Evolutionary conservation across 2,113 vertebrate genomes (phyloP), one percentile per base, ranked within the genome.

Genomic region (Malurus cyaneus): DNA sequence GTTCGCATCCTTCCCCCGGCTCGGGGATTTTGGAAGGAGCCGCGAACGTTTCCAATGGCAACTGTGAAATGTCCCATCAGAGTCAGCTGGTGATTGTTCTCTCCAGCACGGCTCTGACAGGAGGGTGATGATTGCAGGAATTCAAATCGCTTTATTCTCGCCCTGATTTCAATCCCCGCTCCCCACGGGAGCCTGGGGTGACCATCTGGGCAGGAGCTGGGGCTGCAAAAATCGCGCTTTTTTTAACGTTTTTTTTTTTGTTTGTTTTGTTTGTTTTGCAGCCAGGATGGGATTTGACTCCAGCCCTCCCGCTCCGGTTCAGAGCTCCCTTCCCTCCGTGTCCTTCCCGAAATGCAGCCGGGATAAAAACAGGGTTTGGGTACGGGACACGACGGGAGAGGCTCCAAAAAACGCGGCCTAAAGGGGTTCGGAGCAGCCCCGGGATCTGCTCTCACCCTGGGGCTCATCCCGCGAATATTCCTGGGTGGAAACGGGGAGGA

Each of bases 1-100:
- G 78, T 34, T 71, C 82, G 11, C 84, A 89, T 91, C 91, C 93
- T 94, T 91, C 89, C 92, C 94, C 93, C 95, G 81, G 70, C 82
- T 90, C 76, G 2, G 79, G 50, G 66, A 52, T 95, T 92, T 89
- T 57, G 86, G 92, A 89, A 95, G 92, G 91, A 94, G 36, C 81
- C 86, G 89, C 4, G 85, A 93, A 94, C 76, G 96, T 97, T 96
- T 96, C 96, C 95, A 54, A 95, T 96, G 54, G 95, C 95, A 97
- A 96, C 96, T 32, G 92, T 90, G 72, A 89, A 88, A 92, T 78
- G 92, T 97, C 96, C 96, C 95, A 77, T 60, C 95, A 80, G 88
- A 82, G 93, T 92, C 79, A 71, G 81, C 92, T 41, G 85, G 52
- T 83, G 96, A 89, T 96, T 96, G 92, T 95, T 96, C 93, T 78